Evolutionary conservation across 2,888 invertebrate genomes (phyloP).

Genomic region (Drosophila villosipedis): DNA sequence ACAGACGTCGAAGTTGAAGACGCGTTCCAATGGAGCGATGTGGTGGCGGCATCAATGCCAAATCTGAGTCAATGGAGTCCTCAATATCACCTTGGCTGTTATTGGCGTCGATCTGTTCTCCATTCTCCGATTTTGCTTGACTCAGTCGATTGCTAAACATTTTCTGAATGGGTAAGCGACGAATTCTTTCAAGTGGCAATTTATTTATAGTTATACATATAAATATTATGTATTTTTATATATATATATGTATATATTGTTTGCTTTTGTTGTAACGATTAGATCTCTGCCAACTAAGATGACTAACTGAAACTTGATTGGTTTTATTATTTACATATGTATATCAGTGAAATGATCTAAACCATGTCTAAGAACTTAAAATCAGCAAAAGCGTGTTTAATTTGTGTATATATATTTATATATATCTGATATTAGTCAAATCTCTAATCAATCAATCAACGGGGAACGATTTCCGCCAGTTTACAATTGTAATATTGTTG

Average conservation of each 20-base stretch:
- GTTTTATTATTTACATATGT: not conserved
- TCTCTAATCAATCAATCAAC: slow-evolving; percentile 44
- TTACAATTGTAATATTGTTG: slow-evolving; percentile 15
- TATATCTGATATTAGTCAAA: not conserved
- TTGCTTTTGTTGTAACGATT: not conserved
- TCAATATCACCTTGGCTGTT: slow-evolving; percentile 1
- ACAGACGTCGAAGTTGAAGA: not conserved
- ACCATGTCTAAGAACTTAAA: not conserved
- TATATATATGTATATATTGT: not conserved
- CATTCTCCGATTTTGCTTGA: not conserved
- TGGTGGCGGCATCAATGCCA: slow-evolving; percentile 37
- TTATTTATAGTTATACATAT: no score
- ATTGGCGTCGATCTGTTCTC: not conserved
- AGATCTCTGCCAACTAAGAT: not conserved
- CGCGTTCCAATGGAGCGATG: slow-evolving; percentile 35
- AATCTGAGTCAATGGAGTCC: slow-evolving; percentile 4
- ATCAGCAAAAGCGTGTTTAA: not conserved
- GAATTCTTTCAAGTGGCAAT: no score
- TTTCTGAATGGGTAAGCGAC: slow-evolving; percentile 8
- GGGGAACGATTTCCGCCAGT: slow-evolving; percentile 6
- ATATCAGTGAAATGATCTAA: not conserved
- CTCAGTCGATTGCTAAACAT: slow-evolving; percentile 26
- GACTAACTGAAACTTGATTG: not conserved
- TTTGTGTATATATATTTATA: not conserved
- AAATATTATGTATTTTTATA: no score